Evolutionary conservation across 1,140 invertebrate species (phyloP).

Genomic region (Drosophila nebulosa): DNA sequence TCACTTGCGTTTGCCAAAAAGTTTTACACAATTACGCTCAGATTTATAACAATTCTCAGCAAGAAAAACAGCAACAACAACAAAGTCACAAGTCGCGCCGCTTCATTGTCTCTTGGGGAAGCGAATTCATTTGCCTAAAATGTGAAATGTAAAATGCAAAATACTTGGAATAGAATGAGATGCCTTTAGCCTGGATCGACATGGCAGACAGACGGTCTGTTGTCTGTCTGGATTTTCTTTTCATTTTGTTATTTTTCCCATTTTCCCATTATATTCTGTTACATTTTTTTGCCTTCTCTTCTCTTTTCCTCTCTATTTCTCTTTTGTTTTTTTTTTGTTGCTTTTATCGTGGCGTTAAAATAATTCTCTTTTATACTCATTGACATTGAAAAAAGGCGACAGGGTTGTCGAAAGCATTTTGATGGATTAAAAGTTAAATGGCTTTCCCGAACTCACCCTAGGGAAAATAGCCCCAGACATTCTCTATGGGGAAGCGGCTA

Average conservation of each 20-base stretch:
- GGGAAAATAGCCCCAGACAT: slow-evolving; percentile 17
- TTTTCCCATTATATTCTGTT: slow-evolving; percentile 17
- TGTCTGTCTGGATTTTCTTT: slow-evolving; percentile 20
- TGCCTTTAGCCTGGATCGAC: slow-evolving; percentile 33
- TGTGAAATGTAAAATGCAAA: slow-evolving; percentile 35
- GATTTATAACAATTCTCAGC: slow-evolving; percentile 56
- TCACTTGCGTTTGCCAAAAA: slow-evolving; percentile 20
- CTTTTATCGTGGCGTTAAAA: slow-evolving; percentile 38
- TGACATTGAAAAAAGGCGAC: slow-evolving; percentile 25
- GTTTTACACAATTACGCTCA: slow-evolving; percentile 53
- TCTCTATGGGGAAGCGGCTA: not conserved
- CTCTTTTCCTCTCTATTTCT: not conserved
- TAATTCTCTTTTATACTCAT: slow-evolving; percentile 50
- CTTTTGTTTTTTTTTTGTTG: not conserved
- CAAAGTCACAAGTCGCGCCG: slow-evolving; percentile 20
- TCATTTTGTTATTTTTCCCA: slow-evolving; percentile 14
- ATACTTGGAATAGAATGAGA: slow-evolving; percentile 45
- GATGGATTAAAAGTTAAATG: slow-evolving; percentile 75
- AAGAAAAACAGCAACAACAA: not conserved
- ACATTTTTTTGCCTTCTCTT: slow-evolving; percentile 10
- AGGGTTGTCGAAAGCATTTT: slow-evolving; percentile 45
- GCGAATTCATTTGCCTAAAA: slow-evolving; percentile 53
- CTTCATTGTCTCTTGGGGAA: slow-evolving; percentile 26
- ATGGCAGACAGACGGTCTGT: slow-evolving; percentile 27
- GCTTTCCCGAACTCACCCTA: slow-evolving; percentile 17